Percentiles rank a stretch among this genome's conserved stretches.
Evolutionary conservation across 1,140 invertebrate genomes (phyloP).

Genomic region (Myzus persicae): DNA sequence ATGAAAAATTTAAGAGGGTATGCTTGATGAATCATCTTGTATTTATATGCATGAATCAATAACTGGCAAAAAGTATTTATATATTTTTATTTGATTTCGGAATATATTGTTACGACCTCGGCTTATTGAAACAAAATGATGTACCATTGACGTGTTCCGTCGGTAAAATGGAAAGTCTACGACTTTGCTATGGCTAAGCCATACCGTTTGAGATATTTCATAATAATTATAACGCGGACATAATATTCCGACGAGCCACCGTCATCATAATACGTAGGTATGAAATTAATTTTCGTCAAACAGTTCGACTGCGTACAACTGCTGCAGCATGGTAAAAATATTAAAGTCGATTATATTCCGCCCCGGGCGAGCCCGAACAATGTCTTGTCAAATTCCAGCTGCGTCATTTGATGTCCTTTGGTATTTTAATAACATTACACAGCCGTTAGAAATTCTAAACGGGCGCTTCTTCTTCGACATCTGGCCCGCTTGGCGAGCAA

Average conservation of each 20-base stretch:
- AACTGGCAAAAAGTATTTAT: too few species aligned
- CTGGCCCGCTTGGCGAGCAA: not conserved
- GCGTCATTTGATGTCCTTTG: slow-evolving; percentile 14
- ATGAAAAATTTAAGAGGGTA: too few species aligned
- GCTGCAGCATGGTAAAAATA: not conserved
- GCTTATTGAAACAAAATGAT: not conserved
- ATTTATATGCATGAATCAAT: too few species aligned
- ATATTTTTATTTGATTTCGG: not conserved
- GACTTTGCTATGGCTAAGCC: not conserved
- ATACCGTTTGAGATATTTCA: not conserved
- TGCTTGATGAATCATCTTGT: too few species aligned
- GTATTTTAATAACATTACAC: slow-evolving; percentile 19
- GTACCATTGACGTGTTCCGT: not conserved
- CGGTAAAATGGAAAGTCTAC: not conserved
- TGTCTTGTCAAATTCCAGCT: not conserved
- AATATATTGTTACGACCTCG: not conserved
- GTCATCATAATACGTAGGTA: not conserved
- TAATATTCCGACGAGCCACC: not conserved
- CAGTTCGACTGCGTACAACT: not conserved
- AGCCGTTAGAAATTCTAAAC: slow-evolving; percentile 6
- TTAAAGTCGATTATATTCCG: not conserved
- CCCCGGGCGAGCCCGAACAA: not conserved
- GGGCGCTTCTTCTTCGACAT: not conserved
- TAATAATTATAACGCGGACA: not conserved
- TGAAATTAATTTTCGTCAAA: not conserved